Evolutionary conservation across 2,888 invertebrate genomes (phyloP).

Genomic region (Plemyria rubiginata): DNA sequence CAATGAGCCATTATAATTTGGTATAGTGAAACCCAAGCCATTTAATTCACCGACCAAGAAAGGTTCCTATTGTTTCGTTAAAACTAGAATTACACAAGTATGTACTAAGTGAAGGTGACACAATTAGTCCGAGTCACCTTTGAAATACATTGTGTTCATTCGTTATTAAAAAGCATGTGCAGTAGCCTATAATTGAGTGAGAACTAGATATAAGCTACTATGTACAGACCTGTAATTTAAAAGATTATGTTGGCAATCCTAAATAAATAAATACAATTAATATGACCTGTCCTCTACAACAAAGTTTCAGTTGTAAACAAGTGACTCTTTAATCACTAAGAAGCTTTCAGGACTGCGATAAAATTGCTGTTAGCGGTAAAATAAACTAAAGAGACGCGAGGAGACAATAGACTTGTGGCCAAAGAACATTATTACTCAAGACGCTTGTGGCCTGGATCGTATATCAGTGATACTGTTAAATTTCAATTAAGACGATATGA

Average conservation of each 20-base stretch:
- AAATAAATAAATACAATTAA: too few relatives aligned
- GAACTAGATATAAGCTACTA: too few relatives aligned
- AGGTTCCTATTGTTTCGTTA: slow-evolving; percentile 53
- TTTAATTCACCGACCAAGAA: slow-evolving; percentile 52
- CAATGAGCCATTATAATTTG: slow-evolving; percentile 55
- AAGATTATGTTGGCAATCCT: too few relatives aligned
- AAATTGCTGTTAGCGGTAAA: neutral
- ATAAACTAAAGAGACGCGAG: neutral
- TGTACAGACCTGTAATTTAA: too few relatives aligned
- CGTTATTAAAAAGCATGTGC: too few relatives aligned
- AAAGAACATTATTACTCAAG: too few relatives aligned
- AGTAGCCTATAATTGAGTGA: too few relatives aligned
- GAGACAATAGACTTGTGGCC: neutral
- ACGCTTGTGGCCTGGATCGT: too few relatives aligned
- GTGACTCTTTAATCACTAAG: slow-evolving; percentile 5
- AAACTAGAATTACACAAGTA: slow-evolving; percentile 34
- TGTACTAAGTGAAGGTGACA: slow-evolving; percentile 39
- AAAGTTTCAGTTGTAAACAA: slow-evolving; percentile 10
- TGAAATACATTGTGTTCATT: slow-evolving; percentile 23
- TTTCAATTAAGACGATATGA: too few relatives aligned
- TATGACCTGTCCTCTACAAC: slow-evolving; percentile 25
- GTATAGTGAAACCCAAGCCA: slow-evolving; percentile 45
- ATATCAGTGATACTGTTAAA: neutral
- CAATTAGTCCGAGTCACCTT: slow-evolving; percentile 36
- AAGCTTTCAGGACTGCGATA: neutral